Conservation (phyloP, 1,140 invertebrate genomes). For the Lepidurus apus region DNA sequence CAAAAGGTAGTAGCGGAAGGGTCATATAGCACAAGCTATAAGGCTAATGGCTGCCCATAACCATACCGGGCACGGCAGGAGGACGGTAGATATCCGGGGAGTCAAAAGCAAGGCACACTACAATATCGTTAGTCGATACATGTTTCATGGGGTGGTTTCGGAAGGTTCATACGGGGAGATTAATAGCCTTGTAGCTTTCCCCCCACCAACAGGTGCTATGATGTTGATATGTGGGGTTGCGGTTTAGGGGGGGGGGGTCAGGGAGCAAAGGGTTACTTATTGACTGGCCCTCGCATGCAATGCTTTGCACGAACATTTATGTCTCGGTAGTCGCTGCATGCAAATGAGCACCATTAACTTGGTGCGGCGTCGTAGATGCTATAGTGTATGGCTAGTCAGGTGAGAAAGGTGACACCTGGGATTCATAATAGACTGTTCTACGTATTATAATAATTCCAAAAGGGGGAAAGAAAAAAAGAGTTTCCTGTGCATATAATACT, state of each 20-base stretch:
- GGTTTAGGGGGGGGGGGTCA: neutral
- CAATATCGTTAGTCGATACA: constrained; percentile 11
- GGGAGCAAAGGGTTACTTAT: constrained; percentile 21
- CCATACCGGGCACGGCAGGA: neutral
- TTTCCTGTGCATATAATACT: constrained; percentile 1
- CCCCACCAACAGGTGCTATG: constrained; percentile 1
- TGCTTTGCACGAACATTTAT: neutral
- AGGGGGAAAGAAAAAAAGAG: neutral
- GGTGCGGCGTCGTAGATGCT: neutral
- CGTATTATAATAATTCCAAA: neutral
- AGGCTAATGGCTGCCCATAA: neutral
- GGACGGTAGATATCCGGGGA: neutral
- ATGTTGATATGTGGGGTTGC: neutral
- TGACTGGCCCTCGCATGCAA: constrained; percentile 8
- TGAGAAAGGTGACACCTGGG: constrained; percentile 10
- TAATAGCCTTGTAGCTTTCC: neutral
- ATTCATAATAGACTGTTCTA: neutral
- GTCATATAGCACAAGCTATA: neutral
- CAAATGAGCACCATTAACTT: constrained; percentile 1
- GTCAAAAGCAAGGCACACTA: neutral
- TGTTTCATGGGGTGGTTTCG: constrained; percentile 9
- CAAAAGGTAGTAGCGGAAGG: constrained; percentile 9
- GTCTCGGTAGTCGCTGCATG: neutral
- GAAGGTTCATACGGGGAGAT: neutral
- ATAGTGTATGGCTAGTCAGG: constrained; percentile 8